Base-by-base conservation (phyloP, 2,797 vertebrate genomes). In the Choloepus didactylus region DNA sequence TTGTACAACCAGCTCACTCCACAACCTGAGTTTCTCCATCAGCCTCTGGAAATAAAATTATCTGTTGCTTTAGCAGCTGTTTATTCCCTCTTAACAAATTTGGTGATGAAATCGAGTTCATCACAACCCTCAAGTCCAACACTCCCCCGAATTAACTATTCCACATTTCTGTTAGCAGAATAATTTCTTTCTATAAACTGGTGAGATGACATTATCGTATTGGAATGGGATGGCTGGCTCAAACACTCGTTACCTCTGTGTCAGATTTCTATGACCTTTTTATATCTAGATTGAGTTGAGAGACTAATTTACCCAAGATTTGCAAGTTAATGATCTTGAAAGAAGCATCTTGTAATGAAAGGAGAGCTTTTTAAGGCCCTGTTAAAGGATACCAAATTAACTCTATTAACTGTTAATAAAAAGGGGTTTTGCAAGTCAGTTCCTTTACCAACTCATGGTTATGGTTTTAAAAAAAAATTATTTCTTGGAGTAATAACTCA, bases 261-360 rank as follows among this genome's bases (percentile, higher is more conserved):
- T 92, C 92, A 70, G 84, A 87, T 88, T 89, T 93, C 93, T 54
- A 23, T 66, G 56, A 84, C 86, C 72, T 93, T 95, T 81, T 81
- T n/a, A 59, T 21, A 56, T 96, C 92, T 89, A 59, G 84, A 89
- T 66, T 66, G 84, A 94, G 41, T 87, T 89, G 56, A 46, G 38
- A 97, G 69, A 80, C 82, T 77, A 93, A 72, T 54, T 89, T 2
- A 56, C 14, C 56, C 51, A 66, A 51, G 81, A 95, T 96, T 94
- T 96, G 91, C 93, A 92, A 95, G 89, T 95, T 44, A 89, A 64
- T 93, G 84, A 89, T 96, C 80, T 94, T 89, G 49, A 81, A 95
- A 96, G 77, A 84, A 90, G 21, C 67, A 79, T 76, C 88, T 93
- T 72, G 38, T 87, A 93, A 92, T 76, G 59, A 93, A 35, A 0